phyloP scores from a whole-genome alignment of 2,888 invertebrate genomes.

The Brenthis ino region DNA sequence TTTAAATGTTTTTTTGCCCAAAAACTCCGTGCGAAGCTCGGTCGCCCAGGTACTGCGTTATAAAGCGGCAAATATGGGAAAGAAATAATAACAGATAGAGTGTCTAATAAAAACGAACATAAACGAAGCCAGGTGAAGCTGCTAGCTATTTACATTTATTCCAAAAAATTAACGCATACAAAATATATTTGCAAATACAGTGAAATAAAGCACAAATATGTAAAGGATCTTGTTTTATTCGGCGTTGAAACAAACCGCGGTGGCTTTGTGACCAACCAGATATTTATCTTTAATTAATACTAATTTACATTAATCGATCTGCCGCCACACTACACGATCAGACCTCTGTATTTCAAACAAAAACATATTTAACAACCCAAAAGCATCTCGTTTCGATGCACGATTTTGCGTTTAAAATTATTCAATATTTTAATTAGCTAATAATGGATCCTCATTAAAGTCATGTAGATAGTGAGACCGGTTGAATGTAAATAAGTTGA shows the following conservation, averaged over 20 bases:
- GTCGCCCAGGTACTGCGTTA: too few relatives aligned
- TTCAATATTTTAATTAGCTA: slow-evolving; percentile 1
- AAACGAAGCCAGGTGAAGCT: too few relatives aligned
- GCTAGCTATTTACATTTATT: slow-evolving; percentile 1
- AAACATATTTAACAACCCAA: slow-evolving; percentile 3
- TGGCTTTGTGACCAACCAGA: slow-evolving; percentile 11
- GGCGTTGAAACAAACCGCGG: slow-evolving; percentile 4
- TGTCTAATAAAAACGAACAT: too few relatives aligned
- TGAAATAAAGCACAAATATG: slow-evolving; percentile 15
- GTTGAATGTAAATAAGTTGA: neutral
- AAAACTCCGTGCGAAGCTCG: too few relatives aligned
- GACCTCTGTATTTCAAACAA: slow-evolving; percentile 9
- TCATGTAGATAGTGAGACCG: neutral
- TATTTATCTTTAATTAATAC: slow-evolving; percentile 27
- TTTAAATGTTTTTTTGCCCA: too few relatives aligned
- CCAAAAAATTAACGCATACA: neutral
- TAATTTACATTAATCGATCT: slow-evolving; percentile 28
- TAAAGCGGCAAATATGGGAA: too few relatives aligned
- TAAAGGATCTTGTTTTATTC: slow-evolving; percentile 10
- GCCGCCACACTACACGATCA: slow-evolving; percentile 1
- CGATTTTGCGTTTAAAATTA: slow-evolving; percentile 4
- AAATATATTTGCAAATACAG: slow-evolving; percentile 3
- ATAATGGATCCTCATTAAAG: neutral
- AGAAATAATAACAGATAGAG: too few relatives aligned
- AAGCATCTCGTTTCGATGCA: neutral